These are phyloP conservation scores for Neofelis nebulosa DNA, from an alignment of 2,113 vertebrate genomes.

Conservation along the genomic window DNA sequence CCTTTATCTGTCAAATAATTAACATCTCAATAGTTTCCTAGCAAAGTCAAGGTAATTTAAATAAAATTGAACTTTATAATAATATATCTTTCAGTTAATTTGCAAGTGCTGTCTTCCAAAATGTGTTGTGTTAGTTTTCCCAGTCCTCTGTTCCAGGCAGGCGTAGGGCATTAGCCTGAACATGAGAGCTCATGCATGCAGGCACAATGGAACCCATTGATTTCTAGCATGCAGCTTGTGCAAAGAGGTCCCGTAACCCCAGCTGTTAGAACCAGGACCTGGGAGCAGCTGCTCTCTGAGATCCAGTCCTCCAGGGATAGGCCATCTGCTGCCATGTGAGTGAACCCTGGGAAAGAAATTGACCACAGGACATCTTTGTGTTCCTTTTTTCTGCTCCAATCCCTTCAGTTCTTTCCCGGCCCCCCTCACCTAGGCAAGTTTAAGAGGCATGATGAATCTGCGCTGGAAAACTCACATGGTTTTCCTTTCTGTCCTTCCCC, in stretches of 20 bases:
- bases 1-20: slow-evolving; percentile 47
- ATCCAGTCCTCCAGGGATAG: slow-evolving; percentile 74
- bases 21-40: slow-evolving; percentile 67
- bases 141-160: background rate
- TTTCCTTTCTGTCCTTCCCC: background rate
- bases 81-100: slow-evolving; percentile 60
- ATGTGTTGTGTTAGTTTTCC: background rate
- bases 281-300: slow-evolving; percentile 80
- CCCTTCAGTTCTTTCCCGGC: background rate
- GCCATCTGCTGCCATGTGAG: slow-evolving; percentile 81
- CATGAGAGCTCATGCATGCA: background rate
- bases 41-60: slow-evolving; percentile 64
- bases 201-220: slow-evolving; percentile 80
- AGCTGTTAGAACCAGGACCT: slow-evolving; percentile 75
- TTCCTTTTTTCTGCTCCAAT: background rate
- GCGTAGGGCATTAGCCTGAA: background rate
- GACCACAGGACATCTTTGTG: slow-evolving; percentile 19
- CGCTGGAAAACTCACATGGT: background rate
- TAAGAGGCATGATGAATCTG: background rate
- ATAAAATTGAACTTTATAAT: slow-evolving; percentile 73
- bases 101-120: slow-evolving; percentile 43
- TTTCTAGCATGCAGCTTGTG: slow-evolving; percentile 73
- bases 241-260: slow-evolving; percentile 77
- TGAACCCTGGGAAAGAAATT: slow-evolving; percentile 45
- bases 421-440: background rate